Percentiles rank a stretch among this genome's conserved stretches.
phyloP scores from a whole-genome alignment of 2,888 invertebrate genomes.

The Leptinotarsa haldemani region DNA sequence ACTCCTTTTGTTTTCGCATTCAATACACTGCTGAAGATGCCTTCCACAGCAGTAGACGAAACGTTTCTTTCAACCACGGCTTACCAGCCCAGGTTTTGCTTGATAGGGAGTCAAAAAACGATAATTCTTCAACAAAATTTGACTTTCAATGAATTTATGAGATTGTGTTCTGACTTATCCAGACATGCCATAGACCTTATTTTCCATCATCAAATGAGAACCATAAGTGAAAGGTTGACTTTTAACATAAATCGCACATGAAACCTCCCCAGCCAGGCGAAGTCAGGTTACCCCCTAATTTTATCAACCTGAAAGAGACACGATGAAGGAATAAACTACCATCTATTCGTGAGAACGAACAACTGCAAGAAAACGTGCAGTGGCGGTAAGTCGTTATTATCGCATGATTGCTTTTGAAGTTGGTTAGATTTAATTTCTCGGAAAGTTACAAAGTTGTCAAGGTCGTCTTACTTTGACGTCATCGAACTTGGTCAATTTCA shows the following conservation, averaged over 20 bases:
- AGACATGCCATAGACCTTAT: no score
- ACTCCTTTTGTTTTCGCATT: no score
- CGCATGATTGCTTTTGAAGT: neutral
- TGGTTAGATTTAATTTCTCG: neutral
- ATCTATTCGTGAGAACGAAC: neutral
- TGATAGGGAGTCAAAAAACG: no score
- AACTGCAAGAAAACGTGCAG: constrained; percentile 3
- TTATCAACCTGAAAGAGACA: neutral
- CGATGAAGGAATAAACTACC: neutral
- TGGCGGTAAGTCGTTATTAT: neutral
- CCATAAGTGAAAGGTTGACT: no score
- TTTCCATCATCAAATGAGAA: no score
- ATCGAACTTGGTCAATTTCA: neutral
- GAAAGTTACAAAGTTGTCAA: neutral
- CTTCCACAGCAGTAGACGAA: no score
- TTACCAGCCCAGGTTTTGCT: no score
- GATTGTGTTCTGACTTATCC: no score
- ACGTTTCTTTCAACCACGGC: no score
- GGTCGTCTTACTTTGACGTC: neutral
- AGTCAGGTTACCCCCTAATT: neutral
- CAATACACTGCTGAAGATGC: no score
- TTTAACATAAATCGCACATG: neutral
- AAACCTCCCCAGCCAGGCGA: neutral
- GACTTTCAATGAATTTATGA: no score
- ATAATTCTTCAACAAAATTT: no score